Evolutionary conservation across 2,113 vertebrate species (phyloP).

Genomic region (Vulpes vulpes): DNA sequence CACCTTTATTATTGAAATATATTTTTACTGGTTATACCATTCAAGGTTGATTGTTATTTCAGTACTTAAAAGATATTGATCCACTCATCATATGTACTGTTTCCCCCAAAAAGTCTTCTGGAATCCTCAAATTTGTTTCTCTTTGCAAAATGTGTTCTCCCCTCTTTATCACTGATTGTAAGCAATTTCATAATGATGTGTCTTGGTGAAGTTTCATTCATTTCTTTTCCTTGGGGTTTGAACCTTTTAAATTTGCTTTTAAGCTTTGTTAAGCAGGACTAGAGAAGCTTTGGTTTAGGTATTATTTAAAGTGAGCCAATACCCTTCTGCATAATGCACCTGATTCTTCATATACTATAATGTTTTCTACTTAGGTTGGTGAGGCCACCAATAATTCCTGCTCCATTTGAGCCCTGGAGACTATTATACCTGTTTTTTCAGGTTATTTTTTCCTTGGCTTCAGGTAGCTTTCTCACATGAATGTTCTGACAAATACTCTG

Average conservation of each 20-base stretch:
- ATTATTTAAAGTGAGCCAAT: neutral
- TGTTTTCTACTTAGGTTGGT: neutral
- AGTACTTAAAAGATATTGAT: neutral
- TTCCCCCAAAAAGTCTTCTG: neutral
- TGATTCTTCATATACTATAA: neutral
- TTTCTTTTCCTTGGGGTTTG: neutral
- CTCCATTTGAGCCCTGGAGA: neutral
- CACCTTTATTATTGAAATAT: slow-evolving; percentile 36
- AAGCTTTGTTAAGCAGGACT: neutral
- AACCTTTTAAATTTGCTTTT: slow-evolving; percentile 19
- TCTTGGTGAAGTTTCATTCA: neutral
- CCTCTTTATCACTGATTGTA: neutral
- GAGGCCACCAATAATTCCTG: neutral
- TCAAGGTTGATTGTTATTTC: slow-evolving; percentile 12
- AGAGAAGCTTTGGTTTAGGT: neutral
- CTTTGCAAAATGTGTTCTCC: neutral
- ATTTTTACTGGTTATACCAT: slow-evolving; percentile 19
- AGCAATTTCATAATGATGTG: neutral
- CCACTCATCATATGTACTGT: neutral
- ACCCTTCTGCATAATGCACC: neutral
- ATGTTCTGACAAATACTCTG: neutral
- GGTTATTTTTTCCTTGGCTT: neutral
- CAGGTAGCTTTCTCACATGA: neutral
- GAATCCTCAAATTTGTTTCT: slow-evolving; percentile 13
- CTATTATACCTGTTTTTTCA: neutral